Conservation (phyloP, 2,888 invertebrate species). For the Dyspetes luteomarginatus region DNA sequence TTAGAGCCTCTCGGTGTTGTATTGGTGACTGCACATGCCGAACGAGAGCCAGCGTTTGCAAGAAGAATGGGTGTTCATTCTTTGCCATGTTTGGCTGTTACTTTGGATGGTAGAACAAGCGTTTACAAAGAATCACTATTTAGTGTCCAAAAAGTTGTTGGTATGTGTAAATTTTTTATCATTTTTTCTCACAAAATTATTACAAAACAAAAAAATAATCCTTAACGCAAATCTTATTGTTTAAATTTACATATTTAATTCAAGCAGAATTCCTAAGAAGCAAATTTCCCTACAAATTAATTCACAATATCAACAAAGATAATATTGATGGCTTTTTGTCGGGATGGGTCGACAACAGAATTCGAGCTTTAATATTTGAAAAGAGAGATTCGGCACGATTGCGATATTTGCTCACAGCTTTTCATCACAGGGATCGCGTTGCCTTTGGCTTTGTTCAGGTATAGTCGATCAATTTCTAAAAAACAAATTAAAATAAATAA, state of each 20-base stretch:
- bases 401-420: conserved; percentile 94
- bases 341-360: conserved; percentile 96
- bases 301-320: conserved; percentile 88
- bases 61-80: conserved; percentile 91
- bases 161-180: conserved; percentile 84
- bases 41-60: conserved; percentile 91
- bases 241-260: conserved; percentile 26
- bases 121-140: conserved; percentile 93
- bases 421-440: conserved; percentile 92
- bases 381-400: conserved; percentile 90
- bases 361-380: conserved; percentile 95
- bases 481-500: conserved; percentile 17
- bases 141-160: conserved; percentile 92
- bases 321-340: conserved; percentile 91
- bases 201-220: neutral
- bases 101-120: conserved; percentile 93
- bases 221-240: conserved; percentile 10
- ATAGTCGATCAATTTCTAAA: conserved; percentile 45
- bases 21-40: conserved; percentile 93
- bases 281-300: conserved; percentile 93
- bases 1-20: conserved; percentile 93
- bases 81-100: conserved; percentile 92
- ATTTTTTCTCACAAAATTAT: neutral
- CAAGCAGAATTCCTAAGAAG: conserved; percentile 91
- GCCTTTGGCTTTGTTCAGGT: conserved; percentile 91